A percentile compares a stretch with the other conserved stretches of the same genome.
These are phyloP conservation scores for Mola mola DNA, from an alignment of 2,113 vertebrate genomes.

Conservation along the genomic window DNA sequence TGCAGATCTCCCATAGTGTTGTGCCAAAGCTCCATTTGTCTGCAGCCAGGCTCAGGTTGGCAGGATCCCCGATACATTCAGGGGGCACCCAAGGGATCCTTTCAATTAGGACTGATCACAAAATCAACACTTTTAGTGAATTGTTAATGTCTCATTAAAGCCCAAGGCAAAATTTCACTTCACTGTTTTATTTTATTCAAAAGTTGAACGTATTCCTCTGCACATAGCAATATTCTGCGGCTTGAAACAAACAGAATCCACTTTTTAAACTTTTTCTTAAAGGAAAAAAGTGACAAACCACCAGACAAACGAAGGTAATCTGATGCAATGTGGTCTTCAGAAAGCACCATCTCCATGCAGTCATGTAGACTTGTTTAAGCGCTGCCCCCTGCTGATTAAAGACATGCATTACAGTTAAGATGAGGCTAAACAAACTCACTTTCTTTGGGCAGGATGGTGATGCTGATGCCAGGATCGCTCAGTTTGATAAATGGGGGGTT, in stretches of 20 bases:
- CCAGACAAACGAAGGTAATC: no score
- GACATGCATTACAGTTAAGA: not conserved
- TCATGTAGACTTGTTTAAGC: not conserved
- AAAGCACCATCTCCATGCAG: not conserved
- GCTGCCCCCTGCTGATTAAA: slow-evolving; percentile 31
- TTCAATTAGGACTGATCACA: slow-evolving; percentile 89
- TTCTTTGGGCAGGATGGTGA: slow-evolving; percentile 92
- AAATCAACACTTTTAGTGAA: no score
- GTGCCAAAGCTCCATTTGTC: slow-evolving; percentile 98
- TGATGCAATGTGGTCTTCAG: not conserved
- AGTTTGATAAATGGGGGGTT: slow-evolving; percentile 96
- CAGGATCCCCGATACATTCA: slow-evolving; percentile 92
- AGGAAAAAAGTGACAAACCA: no score
- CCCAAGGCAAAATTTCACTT: not conserved
- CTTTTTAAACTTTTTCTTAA: no score
- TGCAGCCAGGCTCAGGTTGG: slow-evolving; percentile 85
- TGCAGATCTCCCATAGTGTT: slow-evolving; percentile 98
- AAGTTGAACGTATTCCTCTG: not conserved
- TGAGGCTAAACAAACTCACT: slow-evolving; percentile 80
- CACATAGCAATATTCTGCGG: not conserved
- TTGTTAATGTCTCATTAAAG: no score
- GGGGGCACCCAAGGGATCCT: slow-evolving; percentile 97
- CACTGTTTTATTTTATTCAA: not conserved
- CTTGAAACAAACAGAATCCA: not conserved
- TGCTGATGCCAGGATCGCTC: slow-evolving; percentile 94